Conservation (phyloP, 2,113 vertebrate genomes). For the Scomber japonicus region DNA sequence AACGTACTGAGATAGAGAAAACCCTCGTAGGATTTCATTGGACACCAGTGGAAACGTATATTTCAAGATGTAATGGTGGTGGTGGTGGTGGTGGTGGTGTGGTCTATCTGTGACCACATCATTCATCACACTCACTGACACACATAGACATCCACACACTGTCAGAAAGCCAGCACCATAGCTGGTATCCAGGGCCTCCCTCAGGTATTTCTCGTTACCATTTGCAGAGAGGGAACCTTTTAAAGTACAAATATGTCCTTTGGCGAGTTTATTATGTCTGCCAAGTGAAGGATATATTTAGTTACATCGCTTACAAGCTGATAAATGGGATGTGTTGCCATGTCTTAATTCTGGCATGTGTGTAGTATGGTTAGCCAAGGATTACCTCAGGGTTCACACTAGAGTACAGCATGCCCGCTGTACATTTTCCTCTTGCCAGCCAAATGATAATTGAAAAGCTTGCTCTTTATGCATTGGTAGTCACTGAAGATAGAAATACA, state of each 20-base stretch:
- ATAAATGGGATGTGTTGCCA: constrained; percentile 22
- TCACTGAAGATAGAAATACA: neutral
- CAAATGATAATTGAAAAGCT: neutral
- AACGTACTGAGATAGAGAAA: constrained; percentile 15
- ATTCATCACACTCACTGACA: constrained; percentile 54
- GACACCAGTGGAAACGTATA: constrained; percentile 29
- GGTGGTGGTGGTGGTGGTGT: neutral
- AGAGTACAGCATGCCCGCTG: neutral
- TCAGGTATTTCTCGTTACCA: constrained; percentile 60
- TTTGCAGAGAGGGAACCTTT: constrained; percentile 43
- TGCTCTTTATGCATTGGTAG: neutral
- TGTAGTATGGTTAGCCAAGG: constrained; percentile 3
- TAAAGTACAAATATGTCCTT: constrained; percentile 53
- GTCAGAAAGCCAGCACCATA: constrained; percentile 29
- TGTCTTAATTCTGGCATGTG: constrained; percentile 17
- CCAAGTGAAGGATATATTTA: constrained; percentile 38
- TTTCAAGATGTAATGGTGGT: constrained; percentile 31
- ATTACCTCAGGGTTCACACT: neutral
- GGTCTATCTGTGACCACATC: constrained; percentile 41
- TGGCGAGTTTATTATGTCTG: constrained; percentile 18
- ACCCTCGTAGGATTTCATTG: constrained; percentile 36
- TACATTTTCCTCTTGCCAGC: neutral
- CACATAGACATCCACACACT: neutral
- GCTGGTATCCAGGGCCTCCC: constrained; percentile 57
- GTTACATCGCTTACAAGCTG: neutral